These are phyloP conservation scores for Hippoglossus hippoglossus DNA, from an alignment of 2,797 vertebrate genomes.

Conservation along the genomic window DNA sequence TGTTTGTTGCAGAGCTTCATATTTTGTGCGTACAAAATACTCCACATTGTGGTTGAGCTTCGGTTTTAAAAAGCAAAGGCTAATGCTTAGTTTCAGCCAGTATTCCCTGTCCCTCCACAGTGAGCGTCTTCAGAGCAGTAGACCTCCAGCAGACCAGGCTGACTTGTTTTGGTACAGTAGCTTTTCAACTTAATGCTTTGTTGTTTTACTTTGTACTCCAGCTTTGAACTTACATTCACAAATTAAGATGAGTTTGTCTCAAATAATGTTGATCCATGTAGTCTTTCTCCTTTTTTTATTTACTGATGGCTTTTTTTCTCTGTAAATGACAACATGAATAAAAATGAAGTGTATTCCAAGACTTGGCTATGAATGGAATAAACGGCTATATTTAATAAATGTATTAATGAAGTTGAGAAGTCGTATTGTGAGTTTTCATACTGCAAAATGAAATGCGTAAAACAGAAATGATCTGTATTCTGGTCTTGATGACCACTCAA, in stretches of 20 bases:
- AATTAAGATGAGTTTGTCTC: slow-evolving; percentile 62
- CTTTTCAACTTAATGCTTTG: slow-evolving; percentile 44
- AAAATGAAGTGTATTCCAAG: slow-evolving; percentile 73
- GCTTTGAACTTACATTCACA: slow-evolving; percentile 57
- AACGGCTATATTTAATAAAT: slow-evolving; percentile 74
- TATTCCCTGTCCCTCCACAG: slow-evolving; percentile 14
- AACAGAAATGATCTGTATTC: no score
- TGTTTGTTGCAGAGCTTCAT: slow-evolving; percentile 23
- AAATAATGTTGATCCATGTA: slow-evolving; percentile 70
- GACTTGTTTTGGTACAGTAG: slow-evolving; percentile 54
- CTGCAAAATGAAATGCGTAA: neutral
- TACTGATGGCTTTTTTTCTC: slow-evolving; percentile 48
- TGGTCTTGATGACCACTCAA: no score
- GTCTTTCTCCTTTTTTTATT: slow-evolving; percentile 48
- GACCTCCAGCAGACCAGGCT: slow-evolving; percentile 5
- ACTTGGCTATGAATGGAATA: slow-evolving; percentile 64
- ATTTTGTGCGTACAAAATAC: slow-evolving; percentile 27
- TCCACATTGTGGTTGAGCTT: slow-evolving; percentile 17
- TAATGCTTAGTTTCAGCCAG: slow-evolving; percentile 12
- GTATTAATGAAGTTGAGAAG: slow-evolving; percentile 47
- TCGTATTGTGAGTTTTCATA: slow-evolving; percentile 7
- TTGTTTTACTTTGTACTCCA: slow-evolving; percentile 59
- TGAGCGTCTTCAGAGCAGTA: slow-evolving; percentile 20
- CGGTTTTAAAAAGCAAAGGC: slow-evolving; percentile 34
- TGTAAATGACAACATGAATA: slow-evolving; percentile 72